phyloP scores from a whole-genome alignment of 2,888 invertebrate genomes.

The Thecocarcelia acutangulata region DNA sequence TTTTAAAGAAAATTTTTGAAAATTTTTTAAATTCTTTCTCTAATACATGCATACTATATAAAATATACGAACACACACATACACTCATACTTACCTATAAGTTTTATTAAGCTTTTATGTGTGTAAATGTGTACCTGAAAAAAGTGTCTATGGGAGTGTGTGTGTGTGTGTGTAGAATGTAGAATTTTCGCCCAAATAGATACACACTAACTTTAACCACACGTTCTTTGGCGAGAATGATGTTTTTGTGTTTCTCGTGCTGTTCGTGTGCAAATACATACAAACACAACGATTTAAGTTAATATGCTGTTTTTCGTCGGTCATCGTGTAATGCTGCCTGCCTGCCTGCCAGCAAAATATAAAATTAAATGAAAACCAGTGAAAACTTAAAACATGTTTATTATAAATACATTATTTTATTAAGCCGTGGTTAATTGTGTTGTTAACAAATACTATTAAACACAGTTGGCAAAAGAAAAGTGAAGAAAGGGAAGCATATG shows the following conservation, averaged over 20 bases:
- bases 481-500: too few relatives aligned
- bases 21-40: constrained; percentile 29
- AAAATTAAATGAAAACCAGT: constrained; percentile 17
- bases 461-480: not conserved
- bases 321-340: constrained; percentile 47
- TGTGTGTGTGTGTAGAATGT: constrained; percentile 37
- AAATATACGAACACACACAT: not conserved
- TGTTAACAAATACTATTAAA: too few relatives aligned
- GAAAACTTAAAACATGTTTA: not conserved
- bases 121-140: constrained; percentile 16
- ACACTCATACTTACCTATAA: not conserved
- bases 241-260: constrained; percentile 41
- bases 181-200: constrained; percentile 62
- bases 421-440: too few relatives aligned
- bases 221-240: constrained; percentile 48
- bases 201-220: constrained; percentile 68
- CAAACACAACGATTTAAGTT: constrained; percentile 23
- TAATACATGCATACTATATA: constrained; percentile 20
- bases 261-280: constrained; percentile 19
- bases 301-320: constrained; percentile 28
- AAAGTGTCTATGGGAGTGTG: not conserved
- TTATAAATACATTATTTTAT: too few relatives aligned
- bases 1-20: constrained; percentile 34
- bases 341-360: constrained; percentile 23
- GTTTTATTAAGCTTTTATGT: constrained; percentile 2